Base-by-base conservation (phyloP, 1,140 invertebrate species). In the Cotesia chilonis region DNA sequence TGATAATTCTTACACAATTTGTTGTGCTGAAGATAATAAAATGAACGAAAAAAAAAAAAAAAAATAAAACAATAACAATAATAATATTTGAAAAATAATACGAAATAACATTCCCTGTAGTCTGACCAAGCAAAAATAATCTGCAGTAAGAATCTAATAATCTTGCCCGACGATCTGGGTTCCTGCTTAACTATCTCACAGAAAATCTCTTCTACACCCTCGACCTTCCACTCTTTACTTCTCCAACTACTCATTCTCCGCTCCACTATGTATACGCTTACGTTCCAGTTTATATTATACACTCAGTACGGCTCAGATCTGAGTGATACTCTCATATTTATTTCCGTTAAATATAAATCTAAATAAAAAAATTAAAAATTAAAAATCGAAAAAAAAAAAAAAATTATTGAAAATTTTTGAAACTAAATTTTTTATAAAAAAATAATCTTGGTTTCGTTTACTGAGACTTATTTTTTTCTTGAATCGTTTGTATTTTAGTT, bases 141-240 rank as follows among this genome's bases (percentile, higher is more conserved):
- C 77, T 73, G 81, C 79, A 82, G 79, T 68, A 71, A 72, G 70
- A 54, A 74, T 78, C 77, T 70, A 74, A 84, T 85, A 81, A 83
- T 84, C 83, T 80, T 68, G 41, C 70, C 70, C 75, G 75, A 78
- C 73, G 80, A 84, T 84, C 83, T 83, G 77, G 78, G 80, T 82
- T 84, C 81, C 82, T 83, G 82, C 83, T 73, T 81, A 59, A 60
- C 55, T 82, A 84, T 84, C 83, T 69, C 65, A 68, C 74, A 52
- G 73, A 68, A 77, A 80, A 83, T 83, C 82, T 82, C 54, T 52
- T 51, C 70, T 68, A 54, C 51, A 65, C 55, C 57, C 73, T 72
- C 61, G 54, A 67, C 72, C 68, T 55, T 57, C 59, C 12, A 37
- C 69, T 47, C 74, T 28, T 28, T 28, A 28, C 28, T 63, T 57